phyloP scores from a whole-genome alignment of 30 jellyfish, hydroid and myxozoan species.

The Aurelia aurita region DNA sequence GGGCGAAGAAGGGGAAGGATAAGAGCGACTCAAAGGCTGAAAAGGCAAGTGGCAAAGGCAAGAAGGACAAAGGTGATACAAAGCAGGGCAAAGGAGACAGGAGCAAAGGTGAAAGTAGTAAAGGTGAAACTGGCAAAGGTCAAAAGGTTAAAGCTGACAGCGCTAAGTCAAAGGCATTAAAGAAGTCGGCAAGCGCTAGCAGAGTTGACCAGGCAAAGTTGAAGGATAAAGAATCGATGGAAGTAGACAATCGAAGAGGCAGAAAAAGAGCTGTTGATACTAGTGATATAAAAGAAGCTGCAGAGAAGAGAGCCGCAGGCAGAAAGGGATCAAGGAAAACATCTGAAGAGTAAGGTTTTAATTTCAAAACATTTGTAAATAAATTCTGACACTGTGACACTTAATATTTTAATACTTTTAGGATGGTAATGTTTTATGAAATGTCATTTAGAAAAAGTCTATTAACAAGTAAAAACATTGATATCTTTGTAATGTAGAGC shows the following conservation, averaged over 20 bases:
- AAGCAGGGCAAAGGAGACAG: too few species aligned
- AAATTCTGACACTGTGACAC: too few species aligned
- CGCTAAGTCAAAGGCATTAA: constrained; percentile 3
- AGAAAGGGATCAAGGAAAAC: constrained; percentile 18
- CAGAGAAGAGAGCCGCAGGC: not conserved
- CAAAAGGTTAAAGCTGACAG: not conserved
- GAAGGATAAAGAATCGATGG: not conserved
- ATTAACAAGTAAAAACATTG: too few species aligned
- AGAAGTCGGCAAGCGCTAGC: constrained; percentile 42
- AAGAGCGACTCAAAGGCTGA: constrained; percentile 4
- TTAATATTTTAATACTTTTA: too few species aligned
- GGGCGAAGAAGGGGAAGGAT: not conserved
- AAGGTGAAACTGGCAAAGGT: not conserved
- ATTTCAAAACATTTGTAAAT: too few species aligned
- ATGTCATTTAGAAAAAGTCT: too few species aligned
- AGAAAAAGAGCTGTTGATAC: constrained; percentile 23
- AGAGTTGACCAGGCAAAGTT: constrained; percentile 15
- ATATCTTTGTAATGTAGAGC: too few species aligned
- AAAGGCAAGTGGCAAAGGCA: constrained; percentile 15
- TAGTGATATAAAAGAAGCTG: not conserved
- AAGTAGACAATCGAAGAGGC: constrained; percentile 12
- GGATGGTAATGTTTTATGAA: too few species aligned
- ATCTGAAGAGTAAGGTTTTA: not conserved
- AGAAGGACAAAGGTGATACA: too few species aligned
- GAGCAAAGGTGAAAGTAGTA: too few species aligned